These are phyloP conservation scores for Apostichopus leukothele DNA, from an alignment of 53 echinoderm and acorn worm genomes.

Conservation along the genomic window DNA sequence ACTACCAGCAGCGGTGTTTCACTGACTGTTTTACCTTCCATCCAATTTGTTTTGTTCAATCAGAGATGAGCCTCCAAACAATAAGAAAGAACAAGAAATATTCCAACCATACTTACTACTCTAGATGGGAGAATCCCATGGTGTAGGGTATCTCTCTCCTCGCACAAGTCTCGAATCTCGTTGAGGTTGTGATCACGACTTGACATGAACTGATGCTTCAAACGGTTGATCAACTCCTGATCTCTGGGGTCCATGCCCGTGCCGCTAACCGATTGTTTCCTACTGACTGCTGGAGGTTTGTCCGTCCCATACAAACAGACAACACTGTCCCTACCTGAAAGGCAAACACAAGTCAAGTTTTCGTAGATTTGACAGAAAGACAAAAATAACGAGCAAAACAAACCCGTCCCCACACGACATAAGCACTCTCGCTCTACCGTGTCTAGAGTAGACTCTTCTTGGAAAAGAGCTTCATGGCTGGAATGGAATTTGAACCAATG, in stretches of 20 bases:
- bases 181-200: constrained; percentile 73
- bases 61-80: no score
- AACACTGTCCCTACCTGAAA: constrained; percentile 85
- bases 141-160: constrained; percentile 68
- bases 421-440: no score
- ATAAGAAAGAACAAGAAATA: no score
- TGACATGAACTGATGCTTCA: constrained; percentile 45
- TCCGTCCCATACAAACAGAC: constrained; percentile 57
- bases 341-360: no score
- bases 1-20: no score
- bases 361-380: background rate
- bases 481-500: no score
- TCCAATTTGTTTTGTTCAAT: no score
- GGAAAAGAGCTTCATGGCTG: no score
- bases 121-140: constrained; percentile 76
- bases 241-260: constrained; percentile 34
- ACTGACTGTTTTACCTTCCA: no score
- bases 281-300: background rate
- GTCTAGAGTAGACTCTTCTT: no score
- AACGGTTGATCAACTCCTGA: constrained; percentile 14
- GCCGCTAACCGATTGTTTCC: constrained; percentile 31
- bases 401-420: background rate
- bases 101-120: constrained; percentile 47
- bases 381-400: no score
- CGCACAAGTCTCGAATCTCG: constrained; percentile 72